These are phyloP conservation scores for Pilophorus perplexus DNA, from an alignment of 2,888 invertebrate genomes.

Conservation along the genomic window DNA sequence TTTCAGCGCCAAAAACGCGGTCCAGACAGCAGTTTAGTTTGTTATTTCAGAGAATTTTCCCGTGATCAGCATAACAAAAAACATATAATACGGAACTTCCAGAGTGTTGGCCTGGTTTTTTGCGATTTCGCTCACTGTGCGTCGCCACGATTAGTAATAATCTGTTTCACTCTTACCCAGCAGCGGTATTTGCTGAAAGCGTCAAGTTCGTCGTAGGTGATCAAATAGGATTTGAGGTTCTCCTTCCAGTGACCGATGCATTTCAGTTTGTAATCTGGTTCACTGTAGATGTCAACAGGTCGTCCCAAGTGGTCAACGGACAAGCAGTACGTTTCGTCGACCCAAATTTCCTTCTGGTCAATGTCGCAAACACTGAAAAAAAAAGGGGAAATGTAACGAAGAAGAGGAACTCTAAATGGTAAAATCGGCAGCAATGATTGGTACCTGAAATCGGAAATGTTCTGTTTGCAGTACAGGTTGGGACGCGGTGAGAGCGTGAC, in stretches of 20 bases:
- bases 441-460: slow-evolving; percentile 92
- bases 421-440: too few species aligned
- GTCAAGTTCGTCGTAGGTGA: slow-evolving; percentile 94
- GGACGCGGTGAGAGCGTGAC: slow-evolving; percentile 92
- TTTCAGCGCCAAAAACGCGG: too few species aligned
- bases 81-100: too few species aligned
- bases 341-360: slow-evolving; percentile 88
- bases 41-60: too few species aligned
- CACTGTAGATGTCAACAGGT: slow-evolving; percentile 93
- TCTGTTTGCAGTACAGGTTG: slow-evolving; percentile 86
- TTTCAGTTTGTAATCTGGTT: slow-evolving; percentile 93
- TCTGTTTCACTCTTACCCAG: too few species aligned
- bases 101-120: too few species aligned
- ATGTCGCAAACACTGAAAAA: slow-evolving; percentile 94
- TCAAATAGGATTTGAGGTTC: slow-evolving; percentile 91
- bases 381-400: too few species aligned
- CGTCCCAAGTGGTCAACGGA: slow-evolving; percentile 94
- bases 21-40: too few species aligned
- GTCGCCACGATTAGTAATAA: too few species aligned
- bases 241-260: slow-evolving; percentile 98
- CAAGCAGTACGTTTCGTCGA: slow-evolving; percentile 93
- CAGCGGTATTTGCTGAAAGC: slow-evolving; percentile 93
- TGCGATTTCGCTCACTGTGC: too few species aligned
- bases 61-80: too few species aligned
- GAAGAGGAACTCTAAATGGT: too few species aligned